Percentiles rank a stretch among this genome's conserved stretches.
Evolutionary conservation across 1,140 invertebrate species (phyloP).

Genomic region (Apocrypta bakeri): DNA sequence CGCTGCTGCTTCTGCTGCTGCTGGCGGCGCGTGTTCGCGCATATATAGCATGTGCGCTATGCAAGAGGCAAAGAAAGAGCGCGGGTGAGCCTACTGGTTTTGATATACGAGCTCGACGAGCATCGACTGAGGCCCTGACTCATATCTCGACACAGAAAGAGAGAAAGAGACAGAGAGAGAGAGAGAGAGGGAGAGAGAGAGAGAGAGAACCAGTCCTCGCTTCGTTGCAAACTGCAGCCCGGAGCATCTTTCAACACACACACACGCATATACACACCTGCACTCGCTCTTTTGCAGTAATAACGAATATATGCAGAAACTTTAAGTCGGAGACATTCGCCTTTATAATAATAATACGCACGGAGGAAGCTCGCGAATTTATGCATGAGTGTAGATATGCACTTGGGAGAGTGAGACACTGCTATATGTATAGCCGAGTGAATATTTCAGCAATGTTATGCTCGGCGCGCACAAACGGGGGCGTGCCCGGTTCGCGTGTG

Average conservation of each 20-base stretch:
- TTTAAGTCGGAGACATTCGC: neutral
- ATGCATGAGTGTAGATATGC: conserved; percentile 19
- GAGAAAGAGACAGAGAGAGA: neutral
- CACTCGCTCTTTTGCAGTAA: neutral
- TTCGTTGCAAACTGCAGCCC: neutral
- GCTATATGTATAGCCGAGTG: neutral
- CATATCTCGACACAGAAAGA: conserved; percentile 28
- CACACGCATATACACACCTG: conserved; percentile 11
- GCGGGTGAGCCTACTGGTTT: conserved; percentile 73
- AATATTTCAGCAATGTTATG: conserved; percentile 24
- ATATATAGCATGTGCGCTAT: neutral
- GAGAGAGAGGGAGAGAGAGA: neutral
- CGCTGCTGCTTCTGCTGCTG: neutral
- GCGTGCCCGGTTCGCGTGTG: conserved; percentile 1
- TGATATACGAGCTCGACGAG: conserved; percentile 69
- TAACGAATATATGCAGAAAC: neutral
- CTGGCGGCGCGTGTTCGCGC: neutral
- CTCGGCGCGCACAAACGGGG: conserved; percentile 5
- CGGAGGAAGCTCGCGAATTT: conserved; percentile 6
- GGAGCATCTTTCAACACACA: neutral
- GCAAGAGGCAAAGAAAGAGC: conserved; percentile 32
- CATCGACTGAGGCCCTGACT: conserved; percentile 62
- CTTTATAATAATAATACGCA: neutral
- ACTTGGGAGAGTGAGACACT: neutral
- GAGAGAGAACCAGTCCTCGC: conserved; percentile 17